Base-by-base conservation (phyloP, 2,113 vertebrate species). In the Dipodomys spectabilis region DNA sequence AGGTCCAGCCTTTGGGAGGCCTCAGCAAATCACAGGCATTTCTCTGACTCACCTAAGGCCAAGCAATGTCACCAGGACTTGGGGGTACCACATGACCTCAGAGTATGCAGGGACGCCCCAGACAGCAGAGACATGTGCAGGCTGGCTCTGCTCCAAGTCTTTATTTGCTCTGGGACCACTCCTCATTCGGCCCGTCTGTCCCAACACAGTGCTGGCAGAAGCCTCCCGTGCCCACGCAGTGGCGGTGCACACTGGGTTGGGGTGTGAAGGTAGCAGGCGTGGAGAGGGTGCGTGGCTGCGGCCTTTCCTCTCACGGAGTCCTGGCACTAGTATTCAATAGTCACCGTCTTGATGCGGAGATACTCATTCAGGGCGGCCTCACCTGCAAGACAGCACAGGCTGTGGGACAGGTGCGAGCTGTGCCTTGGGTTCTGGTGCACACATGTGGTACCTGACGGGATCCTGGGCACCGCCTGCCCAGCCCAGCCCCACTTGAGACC, bases 301-400 rank as follows among this genome's bases (percentile, higher is more conserved):
- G 6, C 74, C 35, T 22, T 72, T 78, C 35, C n/a, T 86, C 69
- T 27, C 39, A 5, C 0, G 0, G 27, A 69, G 45, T 19, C 18
- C 32, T 53, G 27, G 49, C 35, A 39, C 96, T 91, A 99, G 85
- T 99, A 99, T 94, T 99, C 99, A 0, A 99, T 98, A 78, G 99
- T 99, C 25, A 99, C 98, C 0, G 98, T 98, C 97, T 99, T 99
- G 32, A 98, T 98, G 96, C 98, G 98, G 95, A 99, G 98, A 96
- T 99, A 99, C 96, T 99, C 99, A 1, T 98, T 99, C n/a, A 99
- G 97, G 88, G 99, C 99, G 0, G 98, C 99, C 97, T 99, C 98
- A 93, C 99, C 99, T 99, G 98, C 90, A 96, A 97, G 87, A 95
- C 23, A 91, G 11, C 18, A n/a, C 0, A 4, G 5, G 22, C 35